These are phyloP conservation scores for Geotria australis DNA, from an alignment of 2,797 vertebrate genomes.

Conservation along the genomic window DNA sequence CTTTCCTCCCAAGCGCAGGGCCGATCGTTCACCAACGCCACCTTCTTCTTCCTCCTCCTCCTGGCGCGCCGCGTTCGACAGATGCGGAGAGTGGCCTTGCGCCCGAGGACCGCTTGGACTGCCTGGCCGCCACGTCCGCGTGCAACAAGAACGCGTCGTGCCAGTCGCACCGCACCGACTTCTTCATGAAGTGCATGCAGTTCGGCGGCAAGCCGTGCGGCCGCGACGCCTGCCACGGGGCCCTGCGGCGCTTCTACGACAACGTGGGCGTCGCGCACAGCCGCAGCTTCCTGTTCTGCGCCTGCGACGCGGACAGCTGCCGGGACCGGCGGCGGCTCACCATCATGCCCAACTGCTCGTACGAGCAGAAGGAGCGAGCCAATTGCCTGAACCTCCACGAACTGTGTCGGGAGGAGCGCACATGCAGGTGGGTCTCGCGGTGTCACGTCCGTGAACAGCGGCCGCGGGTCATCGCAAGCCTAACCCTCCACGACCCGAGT, in stretches of 20 bases:
- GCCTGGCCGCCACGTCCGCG: conserved; percentile 43
- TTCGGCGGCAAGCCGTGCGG: conserved; percentile 21
- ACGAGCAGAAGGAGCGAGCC: conserved; percentile 22
- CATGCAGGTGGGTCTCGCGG: conserved; percentile 49
- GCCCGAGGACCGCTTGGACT: conserved; percentile 6
- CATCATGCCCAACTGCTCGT: conserved; percentile 67
- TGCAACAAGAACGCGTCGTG: conserved; percentile 57
- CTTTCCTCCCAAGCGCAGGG: too few species aligned
- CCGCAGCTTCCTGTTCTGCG: conserved; percentile 52
- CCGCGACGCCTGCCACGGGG: conserved; percentile 33
- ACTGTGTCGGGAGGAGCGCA: conserved; percentile 30
- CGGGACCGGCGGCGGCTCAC: conserved; percentile 59
- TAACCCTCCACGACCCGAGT: too few species aligned
- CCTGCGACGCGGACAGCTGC: conserved; percentile 38
- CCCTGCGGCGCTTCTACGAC: conserved; percentile 49
- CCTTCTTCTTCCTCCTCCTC: too few species aligned
- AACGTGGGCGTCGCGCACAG: conserved; percentile 43
- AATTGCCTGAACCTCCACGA: conserved; percentile 49
- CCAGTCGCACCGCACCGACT: conserved; percentile 40
- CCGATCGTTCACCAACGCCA: too few species aligned
- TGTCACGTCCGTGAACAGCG: too few species aligned
- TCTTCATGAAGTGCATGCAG: conserved; percentile 39
- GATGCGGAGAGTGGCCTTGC: too few species aligned
- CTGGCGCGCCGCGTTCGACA: too few species aligned
- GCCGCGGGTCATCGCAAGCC: too few species aligned